Evolutionary conservation across 2,888 invertebrate genomes (phyloP), one percentile per base, ranked within the genome.

Genomic region (Smittia sp.): DNA sequence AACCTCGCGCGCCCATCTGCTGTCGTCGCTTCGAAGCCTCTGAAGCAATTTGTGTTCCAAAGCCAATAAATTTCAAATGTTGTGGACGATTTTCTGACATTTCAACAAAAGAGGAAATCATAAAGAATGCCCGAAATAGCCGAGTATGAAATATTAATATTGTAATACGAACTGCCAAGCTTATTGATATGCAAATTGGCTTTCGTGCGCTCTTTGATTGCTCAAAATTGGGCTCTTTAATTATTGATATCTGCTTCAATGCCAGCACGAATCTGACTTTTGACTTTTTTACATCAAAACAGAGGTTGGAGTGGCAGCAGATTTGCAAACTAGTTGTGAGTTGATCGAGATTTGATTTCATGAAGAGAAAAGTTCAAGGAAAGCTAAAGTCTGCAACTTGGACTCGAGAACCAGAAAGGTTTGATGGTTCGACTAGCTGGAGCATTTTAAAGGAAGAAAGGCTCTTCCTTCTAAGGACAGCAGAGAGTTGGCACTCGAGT

Each of bases 171-270:
- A 58, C 22, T 58, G 18, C 22, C 58, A 6, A n/a, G 22, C 22
- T 58, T 58, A 58, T 58, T 58, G 22, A 18, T 58, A 58, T 58
- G 58, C 58, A 22, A 58, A 58, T 58, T 58, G 18, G 58, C 22
- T 58, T 58, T 58, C 18, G 58, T 58, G 11, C n/a, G 32, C 9
- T 32, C 32, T 46, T 46, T 46, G 13, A 46, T 46, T n/a, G 46
- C 46, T 18, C 58, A 58, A 58, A 58, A 58, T 58, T 58, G 22
- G 22, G 58, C 22, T 22, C 58, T 22, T 46, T 46, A 46, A 58
- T 58, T 58, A 22, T 22, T 58, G 58, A 58, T 58, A 58, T 58
- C 58, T n/a, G 58, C 22, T 58, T 58, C 58, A 58, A 46, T 46
- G 46, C 46, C 15, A 3, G 15, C 46, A 46, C 46, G 15, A 3